Base-by-base conservation (phyloP, 2,888 invertebrate genomes). In the Phortica okadai region DNA sequence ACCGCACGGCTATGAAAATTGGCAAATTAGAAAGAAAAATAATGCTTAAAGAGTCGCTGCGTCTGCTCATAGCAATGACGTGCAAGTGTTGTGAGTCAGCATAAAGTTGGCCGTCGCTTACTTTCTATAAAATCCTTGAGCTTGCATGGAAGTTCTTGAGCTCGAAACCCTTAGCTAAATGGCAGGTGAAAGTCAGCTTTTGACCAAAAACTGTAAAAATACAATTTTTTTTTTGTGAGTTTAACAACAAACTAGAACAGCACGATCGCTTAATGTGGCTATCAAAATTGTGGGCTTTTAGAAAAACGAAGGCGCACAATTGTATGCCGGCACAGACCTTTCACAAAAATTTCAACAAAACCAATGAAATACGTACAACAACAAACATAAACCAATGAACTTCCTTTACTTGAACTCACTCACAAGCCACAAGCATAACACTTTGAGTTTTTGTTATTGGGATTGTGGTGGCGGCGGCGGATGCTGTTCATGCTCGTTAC, bases 141-240 rank as follows among this genome's bases (percentile, higher is more conserved):
- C 7, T 45, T 1, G 10, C 7, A 8, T 45, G 45, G 10, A 50
- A 50, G 50, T 50, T 50, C 50, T 50, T 8, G 50, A 50, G 14
- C 14, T 3, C 10, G 8, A 25, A 62, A 21, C 62, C 62, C 25
- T 62, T 62, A 16, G 10, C 25, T 25, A 62, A 62, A 62, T 50
- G 79, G 50, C 78, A 76, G 82, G 82, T 82, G 82, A 82, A 82
- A 82, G 82, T 77, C 54, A 1, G n/a, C 69, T 56, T 56, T 66
- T 75, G 70, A 75, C 74, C 45, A 73, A 73, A 74, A 58, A 56
- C 58, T 73, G 70, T 50, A 76, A 62, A 59, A 59, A 59, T 16
- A 21, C 6, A 25, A 21, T 16, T 2, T 11, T 2, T 14, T 14
- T 50, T 50, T 50, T 50, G 0, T 14, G 10, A 33, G 62, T 21